A percentile compares a stretch with the other conserved stretches of the same genome.
These are phyloP conservation scores for Mus spicilegus DNA, from an alignment of 2,113 vertebrate genomes.

Conservation along the genomic window DNA sequence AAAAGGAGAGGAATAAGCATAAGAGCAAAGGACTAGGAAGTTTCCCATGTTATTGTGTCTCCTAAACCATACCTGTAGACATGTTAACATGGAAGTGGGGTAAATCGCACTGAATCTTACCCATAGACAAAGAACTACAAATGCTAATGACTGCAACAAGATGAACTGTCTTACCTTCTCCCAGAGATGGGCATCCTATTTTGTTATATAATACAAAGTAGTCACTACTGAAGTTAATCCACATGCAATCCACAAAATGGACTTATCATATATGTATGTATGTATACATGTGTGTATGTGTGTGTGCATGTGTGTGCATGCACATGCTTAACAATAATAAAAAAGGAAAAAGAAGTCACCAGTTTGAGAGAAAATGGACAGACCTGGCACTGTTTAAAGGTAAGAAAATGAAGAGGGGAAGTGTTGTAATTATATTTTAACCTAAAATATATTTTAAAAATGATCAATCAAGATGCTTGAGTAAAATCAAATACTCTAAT, in stretches of 20 bases:
- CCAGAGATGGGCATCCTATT: not conserved
- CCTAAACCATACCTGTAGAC: not conserved
- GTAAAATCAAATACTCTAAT: slow-evolving; percentile 50
- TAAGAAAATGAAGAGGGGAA: not conserved
- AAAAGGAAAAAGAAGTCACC: not conserved
- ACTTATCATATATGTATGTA: not conserved
- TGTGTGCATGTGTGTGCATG: not conserved
- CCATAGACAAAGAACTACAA: not conserved
- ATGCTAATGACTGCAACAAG: not conserved
- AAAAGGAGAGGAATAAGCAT: not conserved
- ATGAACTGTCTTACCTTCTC: not conserved
- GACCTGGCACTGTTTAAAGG: not conserved
- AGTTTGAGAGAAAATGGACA: not conserved
- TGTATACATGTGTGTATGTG: not conserved
- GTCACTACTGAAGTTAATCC: not conserved
- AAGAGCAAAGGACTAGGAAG: not conserved
- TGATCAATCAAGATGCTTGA: not conserved
- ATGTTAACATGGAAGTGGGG: not conserved
- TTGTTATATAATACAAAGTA: not conserved
- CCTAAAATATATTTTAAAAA: not conserved
- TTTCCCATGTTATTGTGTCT: not conserved
- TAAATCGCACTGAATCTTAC: not conserved
- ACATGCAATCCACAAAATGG: not conserved
- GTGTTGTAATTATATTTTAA: not conserved
- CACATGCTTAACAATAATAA: not conserved